phyloP scores from a whole-genome alignment of 2,888 invertebrate species.

The Oasisia sp. region DNA sequence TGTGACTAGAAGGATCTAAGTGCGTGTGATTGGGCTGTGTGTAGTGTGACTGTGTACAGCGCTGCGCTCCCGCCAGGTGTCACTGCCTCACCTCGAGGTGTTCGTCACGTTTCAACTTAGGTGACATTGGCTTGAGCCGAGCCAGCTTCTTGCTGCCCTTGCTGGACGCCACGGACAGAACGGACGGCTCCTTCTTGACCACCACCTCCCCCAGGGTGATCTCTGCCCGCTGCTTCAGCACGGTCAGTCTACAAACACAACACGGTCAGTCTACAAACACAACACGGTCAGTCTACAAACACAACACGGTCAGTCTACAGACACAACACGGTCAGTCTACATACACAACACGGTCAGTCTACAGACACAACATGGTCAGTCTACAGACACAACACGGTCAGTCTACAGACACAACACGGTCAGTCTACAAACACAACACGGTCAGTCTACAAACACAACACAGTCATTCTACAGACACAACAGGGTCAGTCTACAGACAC shows the following conservation, averaged over 20 bases:
- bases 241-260: conserved; percentile 48
- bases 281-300: neutral
- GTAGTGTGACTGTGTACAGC: too few relatives aligned
- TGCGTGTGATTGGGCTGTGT: neutral
- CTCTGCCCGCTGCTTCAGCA: conserved; percentile 56
- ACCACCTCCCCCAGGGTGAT: conserved; percentile 49
- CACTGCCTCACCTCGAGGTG: conserved; percentile 29
- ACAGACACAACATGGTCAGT: too few relatives aligned
- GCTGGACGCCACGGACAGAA: conserved; percentile 42
- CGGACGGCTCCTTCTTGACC: conserved; percentile 43
- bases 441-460: too few relatives aligned
- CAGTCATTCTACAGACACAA: too few relatives aligned
- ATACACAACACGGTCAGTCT: too few relatives aligned
- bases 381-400: too few relatives aligned
- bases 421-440: too few relatives aligned
- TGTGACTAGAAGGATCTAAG: too few relatives aligned
- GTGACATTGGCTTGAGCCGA: conserved; percentile 51
- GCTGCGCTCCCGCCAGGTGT: neutral
- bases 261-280: neutral
- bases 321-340: too few relatives aligned
- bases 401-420: too few relatives aligned
- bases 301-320: too few relatives aligned
- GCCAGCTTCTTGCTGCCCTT: conserved; percentile 28
- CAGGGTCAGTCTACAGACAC: too few relatives aligned
- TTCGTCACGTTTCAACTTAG: conserved; percentile 57